Evolutionary conservation across 23 tunicate genomes (phyloP).

Genomic region (Trididemnum miniatum): DNA sequence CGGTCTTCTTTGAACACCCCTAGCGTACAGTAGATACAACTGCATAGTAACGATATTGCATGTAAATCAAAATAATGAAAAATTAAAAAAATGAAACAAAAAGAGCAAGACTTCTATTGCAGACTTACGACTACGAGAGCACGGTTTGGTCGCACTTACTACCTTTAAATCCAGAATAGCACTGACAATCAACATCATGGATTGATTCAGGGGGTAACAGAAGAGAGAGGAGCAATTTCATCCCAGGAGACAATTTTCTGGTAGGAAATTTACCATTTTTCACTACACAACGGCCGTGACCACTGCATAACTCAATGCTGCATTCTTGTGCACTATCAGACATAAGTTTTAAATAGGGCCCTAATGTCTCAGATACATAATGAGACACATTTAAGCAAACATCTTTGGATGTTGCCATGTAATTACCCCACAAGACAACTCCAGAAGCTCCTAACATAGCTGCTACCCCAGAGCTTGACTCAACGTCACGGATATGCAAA

Average conservation of each 20-base stretch:
- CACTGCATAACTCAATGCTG: conserved; percentile 50
- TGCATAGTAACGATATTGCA: no score
- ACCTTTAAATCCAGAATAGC: conserved; percentile 59
- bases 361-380: conserved; percentile 49
- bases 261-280: neutral
- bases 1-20: no score
- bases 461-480: conserved; percentile 70
- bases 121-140: neutral
- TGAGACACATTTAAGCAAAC: conserved; percentile 25
- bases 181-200: conserved; percentile 49
- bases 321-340: conserved; percentile 60
- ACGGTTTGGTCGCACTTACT: conserved; percentile 2
- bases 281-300: conserved; percentile 71
- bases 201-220: neutral
- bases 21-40: no score
- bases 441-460: conserved; percentile 90
- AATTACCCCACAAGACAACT: conserved; percentile 70
- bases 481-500: conserved; percentile 42
- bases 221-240: neutral
- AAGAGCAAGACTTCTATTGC: no score
- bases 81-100: neutral
- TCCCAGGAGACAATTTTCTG: neutral
- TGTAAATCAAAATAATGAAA: no score
- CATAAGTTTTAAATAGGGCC: conserved; percentile 49
- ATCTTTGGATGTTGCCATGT: conserved; percentile 18